A percentile compares a stretch with the other conserved stretches of the same genome.
Evolutionary conservation across 64 coral and sea anemone species (phyloP).

Genomic region (Montipora capricornis): DNA sequence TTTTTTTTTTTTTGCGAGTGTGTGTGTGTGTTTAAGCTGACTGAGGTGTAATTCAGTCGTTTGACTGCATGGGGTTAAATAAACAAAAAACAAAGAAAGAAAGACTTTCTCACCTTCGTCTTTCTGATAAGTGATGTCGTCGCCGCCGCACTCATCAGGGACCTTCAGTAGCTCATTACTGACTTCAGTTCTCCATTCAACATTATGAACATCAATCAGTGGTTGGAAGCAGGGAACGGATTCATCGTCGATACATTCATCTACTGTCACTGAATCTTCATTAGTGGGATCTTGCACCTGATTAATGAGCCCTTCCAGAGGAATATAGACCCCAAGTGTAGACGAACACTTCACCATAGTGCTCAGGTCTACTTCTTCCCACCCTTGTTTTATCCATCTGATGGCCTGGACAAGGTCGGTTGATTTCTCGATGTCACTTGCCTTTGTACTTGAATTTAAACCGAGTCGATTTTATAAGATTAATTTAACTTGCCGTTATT

Average conservation of each 20-base stretch:
- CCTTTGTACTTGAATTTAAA: not conserved
- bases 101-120: not conserved
- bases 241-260: too few species aligned
- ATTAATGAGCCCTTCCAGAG: not conserved
- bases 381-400: not conserved
- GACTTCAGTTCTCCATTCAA: not conserved
- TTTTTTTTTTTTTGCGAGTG: too few species aligned
- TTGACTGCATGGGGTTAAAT: too few species aligned
- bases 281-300: not conserved
- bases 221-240: not conserved
- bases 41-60: too few species aligned
- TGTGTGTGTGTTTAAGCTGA: too few species aligned
- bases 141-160: not conserved
- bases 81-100: too few species aligned
- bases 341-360: not conserved
- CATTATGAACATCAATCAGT: not conserved
- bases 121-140: not conserved
- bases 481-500: too few species aligned
- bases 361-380: slow-evolving; percentile 11
- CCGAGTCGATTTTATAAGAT: too few species aligned
- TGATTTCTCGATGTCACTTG: slow-evolving; percentile 20
- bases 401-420: not conserved
- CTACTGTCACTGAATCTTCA: not conserved
- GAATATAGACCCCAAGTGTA: not conserved
- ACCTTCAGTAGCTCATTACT: not conserved